Evolutionary conservation across 92 coral and sea anemone genomes (phyloP).

Genomic region (Epizoanthus ramosus): DNA sequence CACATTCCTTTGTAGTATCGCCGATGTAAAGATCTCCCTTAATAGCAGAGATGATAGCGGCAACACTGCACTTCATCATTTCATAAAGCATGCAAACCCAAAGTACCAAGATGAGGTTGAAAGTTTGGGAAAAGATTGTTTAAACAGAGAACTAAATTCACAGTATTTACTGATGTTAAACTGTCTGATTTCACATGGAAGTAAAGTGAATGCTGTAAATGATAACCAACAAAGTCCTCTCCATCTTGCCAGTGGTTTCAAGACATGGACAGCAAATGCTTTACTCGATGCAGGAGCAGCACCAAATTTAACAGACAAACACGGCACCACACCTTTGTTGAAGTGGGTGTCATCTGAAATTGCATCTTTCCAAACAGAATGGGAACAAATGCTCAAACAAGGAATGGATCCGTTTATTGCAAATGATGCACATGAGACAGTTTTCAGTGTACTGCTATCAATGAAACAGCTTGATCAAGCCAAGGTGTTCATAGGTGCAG

Average conservation of each 20-base stretch:
- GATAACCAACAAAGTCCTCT: conserved; percentile 14
- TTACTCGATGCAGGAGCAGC: neutral
- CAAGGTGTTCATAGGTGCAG: conserved; percentile 16
- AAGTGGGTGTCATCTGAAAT: neutral
- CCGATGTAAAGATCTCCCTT: neutral
- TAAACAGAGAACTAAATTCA: neutral
- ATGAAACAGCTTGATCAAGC: conserved; percentile 3
- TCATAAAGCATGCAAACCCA: neutral
- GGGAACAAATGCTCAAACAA: neutral
- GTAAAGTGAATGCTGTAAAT: conserved; percentile 4
- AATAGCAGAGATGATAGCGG: conserved; percentile 23
- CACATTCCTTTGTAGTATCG: neutral
- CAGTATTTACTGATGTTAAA: neutral
- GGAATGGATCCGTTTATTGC: conserved; percentile 22
- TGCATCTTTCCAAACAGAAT: neutral
- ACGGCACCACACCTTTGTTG: conserved; percentile 5
- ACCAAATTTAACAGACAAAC: neutral
- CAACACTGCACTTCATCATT: neutral
- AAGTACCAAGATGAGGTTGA: neutral
- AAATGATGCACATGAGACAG: conserved; percentile 1
- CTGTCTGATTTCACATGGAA: neutral
- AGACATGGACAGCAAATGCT: neutral
- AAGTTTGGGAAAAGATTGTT: neutral
- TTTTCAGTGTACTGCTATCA: conserved; percentile 1
- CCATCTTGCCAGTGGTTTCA: conserved; percentile 3